These are phyloP conservation scores for Gymnocephalus cernua DNA, from an alignment of 2,113 vertebrate genomes.

Conservation along the genomic window DNA sequence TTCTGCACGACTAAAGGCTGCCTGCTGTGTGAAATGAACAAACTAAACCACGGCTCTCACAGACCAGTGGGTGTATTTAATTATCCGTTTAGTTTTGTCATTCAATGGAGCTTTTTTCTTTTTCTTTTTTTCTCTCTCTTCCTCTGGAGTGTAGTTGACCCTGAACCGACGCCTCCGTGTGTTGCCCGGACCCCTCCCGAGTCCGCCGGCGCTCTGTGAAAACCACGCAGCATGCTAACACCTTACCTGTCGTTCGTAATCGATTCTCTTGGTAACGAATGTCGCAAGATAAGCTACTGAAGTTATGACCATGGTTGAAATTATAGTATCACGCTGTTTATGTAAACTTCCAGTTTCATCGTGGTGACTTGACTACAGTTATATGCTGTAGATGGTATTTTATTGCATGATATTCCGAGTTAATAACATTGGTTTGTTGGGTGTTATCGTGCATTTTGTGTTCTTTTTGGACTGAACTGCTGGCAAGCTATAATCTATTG, in stretches of 20 bases:
- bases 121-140: not conserved
- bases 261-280: constrained; percentile 72
- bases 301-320: constrained; percentile 61
- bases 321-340: constrained; percentile 62
- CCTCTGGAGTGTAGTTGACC: constrained; percentile 61
- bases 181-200: not conserved
- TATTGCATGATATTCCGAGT: constrained; percentile 82
- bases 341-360: constrained; percentile 76
- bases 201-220: constrained; percentile 35
- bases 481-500: constrained; percentile 69
- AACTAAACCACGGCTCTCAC: constrained; percentile 39
- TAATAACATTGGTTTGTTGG: constrained; percentile 63
- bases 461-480: constrained; percentile 74
- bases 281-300: constrained; percentile 68
- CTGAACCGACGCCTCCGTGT: constrained; percentile 11
- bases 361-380: constrained; percentile 74
- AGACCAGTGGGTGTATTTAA: constrained; percentile 40
- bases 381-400: constrained; percentile 74
- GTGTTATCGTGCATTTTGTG: constrained; percentile 72
- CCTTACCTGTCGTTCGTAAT: constrained; percentile 66
- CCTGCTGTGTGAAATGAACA: constrained; percentile 62
- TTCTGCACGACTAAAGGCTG: constrained; percentile 69
- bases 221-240: constrained; percentile 78
- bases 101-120: constrained; percentile 11
- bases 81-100: constrained; percentile 30